phyloP scores from a whole-genome alignment of 2,113 vertebrate genomes.

The Fukomys damarensis region DNA sequence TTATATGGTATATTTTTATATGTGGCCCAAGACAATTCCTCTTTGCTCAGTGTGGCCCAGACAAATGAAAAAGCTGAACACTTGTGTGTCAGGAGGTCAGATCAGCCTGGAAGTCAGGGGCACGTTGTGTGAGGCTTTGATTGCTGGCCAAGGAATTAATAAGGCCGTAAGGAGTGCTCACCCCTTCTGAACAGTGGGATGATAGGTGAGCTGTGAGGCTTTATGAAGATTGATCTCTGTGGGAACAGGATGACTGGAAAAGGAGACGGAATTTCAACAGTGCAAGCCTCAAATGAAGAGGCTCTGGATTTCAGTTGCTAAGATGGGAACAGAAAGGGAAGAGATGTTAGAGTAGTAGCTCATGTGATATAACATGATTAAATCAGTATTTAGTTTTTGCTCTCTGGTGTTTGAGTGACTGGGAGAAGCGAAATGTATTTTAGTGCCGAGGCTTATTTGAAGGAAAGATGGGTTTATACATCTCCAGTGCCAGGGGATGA shows the following conservation, averaged over 20 bases:
- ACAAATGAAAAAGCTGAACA: background rate
- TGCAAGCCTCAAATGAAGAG: background rate
- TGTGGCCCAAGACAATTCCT: background rate
- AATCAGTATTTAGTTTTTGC: background rate
- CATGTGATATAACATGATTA: background rate
- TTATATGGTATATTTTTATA: background rate
- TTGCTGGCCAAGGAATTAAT: background rate
- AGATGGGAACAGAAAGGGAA: background rate
- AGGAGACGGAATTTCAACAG: background rate
- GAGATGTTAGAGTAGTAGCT: background rate
- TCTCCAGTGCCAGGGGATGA: background rate
- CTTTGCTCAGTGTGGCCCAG: background rate
- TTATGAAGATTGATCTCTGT: background rate
- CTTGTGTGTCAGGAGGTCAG: background rate
- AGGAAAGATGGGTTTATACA: background rate
- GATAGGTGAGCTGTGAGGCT: background rate
- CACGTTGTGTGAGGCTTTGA: background rate
- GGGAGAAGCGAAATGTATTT: conserved; percentile 16
- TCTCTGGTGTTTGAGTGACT: background rate
- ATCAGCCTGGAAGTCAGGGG: background rate
- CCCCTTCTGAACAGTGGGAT: background rate
- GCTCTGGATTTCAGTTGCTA: background rate
- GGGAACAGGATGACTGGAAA: background rate
- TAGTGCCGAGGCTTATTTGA: background rate
- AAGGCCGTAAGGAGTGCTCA: background rate